phyloP scores from a whole-genome alignment of 2,797 vertebrate species.

The Myotis myotis region DNA sequence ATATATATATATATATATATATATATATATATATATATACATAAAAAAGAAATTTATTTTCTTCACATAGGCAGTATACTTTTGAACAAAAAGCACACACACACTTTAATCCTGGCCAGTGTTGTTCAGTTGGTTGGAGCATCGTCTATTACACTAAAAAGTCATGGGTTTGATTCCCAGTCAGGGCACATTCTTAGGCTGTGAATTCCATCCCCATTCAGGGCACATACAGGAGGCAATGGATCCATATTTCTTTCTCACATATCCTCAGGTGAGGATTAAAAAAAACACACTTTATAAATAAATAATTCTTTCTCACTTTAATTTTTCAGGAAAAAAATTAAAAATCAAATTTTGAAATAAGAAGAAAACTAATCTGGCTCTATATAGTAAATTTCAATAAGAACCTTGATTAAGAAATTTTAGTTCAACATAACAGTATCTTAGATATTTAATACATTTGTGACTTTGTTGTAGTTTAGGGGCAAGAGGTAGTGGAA shows the following conservation, averaged over 20 bases:
- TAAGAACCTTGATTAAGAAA: not conserved
- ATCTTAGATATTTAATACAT: not conserved
- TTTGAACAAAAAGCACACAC: not conserved
- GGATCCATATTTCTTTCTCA: not conserved
- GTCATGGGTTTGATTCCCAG: not conserved
- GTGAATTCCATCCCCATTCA: not conserved
- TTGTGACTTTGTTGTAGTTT: not conserved
- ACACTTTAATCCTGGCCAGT: not conserved
- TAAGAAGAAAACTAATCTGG: not conserved
- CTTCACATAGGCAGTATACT: not conserved
- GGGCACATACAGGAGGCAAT: not conserved
- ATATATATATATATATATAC: no score
- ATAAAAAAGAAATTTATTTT: not conserved
- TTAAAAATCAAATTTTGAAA: not conserved
- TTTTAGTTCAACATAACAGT: not conserved
- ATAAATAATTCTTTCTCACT: not conserved
- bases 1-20: no score
- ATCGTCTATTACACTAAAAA: not conserved
- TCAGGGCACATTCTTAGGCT: not conserved
- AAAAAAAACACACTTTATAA: not conserved
- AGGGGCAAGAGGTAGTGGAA: not conserved
- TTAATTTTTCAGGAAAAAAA: not conserved
- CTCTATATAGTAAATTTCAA: slow-evolving; percentile 5
- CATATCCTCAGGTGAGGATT: not conserved
- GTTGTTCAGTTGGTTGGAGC: not conserved